phyloP scores from a whole-genome alignment of 2,113 vertebrate genomes.

The Eolophus roseicapilla region DNA sequence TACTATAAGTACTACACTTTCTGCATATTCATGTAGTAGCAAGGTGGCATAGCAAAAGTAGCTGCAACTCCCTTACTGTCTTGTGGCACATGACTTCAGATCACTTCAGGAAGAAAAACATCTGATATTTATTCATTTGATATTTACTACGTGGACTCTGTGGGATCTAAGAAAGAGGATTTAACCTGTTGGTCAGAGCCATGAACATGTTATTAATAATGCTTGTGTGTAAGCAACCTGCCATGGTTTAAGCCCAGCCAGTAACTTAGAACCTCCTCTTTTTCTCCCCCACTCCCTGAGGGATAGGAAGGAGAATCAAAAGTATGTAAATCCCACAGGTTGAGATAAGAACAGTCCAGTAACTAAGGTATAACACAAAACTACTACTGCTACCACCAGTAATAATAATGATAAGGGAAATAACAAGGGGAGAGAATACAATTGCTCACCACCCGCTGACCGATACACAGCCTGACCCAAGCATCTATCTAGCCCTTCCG shows the following conservation, averaged over 20 bases:
- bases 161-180: neutral
- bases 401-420: neutral
- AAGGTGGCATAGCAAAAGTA: neutral
- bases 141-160: neutral
- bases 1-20: neutral
- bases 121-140: neutral
- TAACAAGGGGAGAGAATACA: neutral
- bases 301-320: neutral
- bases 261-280: neutral
- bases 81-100: neutral
- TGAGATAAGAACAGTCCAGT: neutral
- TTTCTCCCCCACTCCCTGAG: too few species aligned
- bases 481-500: neutral
- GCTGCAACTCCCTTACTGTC: neutral
- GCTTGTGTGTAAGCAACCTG: neutral
- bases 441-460: neutral
- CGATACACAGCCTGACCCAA: neutral
- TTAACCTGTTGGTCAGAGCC: neutral
- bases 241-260: neutral
- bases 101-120: neutral
- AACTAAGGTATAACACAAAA: neutral
- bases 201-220: accelerated
- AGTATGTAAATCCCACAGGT: neutral
- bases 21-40: neutral
- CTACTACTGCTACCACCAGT: neutral